Conservation (phyloP, 2,113 vertebrate genomes). For the Peucedramus taeniatus region DNA sequence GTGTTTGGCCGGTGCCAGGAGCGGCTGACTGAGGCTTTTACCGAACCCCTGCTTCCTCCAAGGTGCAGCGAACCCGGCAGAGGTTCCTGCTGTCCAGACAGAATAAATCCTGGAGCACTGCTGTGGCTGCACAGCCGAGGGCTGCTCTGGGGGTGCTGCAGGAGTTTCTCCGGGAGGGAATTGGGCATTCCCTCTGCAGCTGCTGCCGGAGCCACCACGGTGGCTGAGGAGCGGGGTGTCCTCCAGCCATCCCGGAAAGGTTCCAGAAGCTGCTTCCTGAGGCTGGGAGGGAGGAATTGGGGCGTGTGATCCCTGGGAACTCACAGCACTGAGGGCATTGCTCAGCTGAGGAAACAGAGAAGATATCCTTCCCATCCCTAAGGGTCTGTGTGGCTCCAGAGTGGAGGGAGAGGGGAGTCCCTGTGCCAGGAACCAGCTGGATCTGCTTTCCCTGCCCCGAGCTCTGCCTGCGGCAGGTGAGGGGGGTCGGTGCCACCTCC, state of each 20-base stretch:
- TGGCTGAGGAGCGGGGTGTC: rapidly evolving
- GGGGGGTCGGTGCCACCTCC: background rate
- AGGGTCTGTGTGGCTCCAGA: background rate
- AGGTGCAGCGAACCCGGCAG: background rate
- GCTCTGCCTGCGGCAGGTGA: background rate
- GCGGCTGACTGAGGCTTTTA: background rate
- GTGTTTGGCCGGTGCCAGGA: background rate
- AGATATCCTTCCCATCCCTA: background rate
- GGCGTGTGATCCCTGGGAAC: background rate
- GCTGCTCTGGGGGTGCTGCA: background rate
- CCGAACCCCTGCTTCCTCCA: background rate
- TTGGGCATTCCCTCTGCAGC: background rate
- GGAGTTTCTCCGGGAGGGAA: background rate
- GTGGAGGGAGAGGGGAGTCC: background rate
- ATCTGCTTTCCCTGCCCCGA: background rate
- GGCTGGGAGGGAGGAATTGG: background rate
- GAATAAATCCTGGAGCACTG: rapidly evolving
- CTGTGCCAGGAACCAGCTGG: background rate
- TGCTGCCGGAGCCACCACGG: background rate
- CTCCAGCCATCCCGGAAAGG: background rate
- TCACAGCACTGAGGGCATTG: rapidly evolving
- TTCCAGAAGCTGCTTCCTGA: background rate
- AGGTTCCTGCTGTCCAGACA: rapidly evolving
- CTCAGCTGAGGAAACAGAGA: background rate
- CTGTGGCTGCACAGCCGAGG: background rate